Percentiles rank a stretch among this genome's conserved stretches.
phyloP scores from a whole-genome alignment of 1,140 invertebrate genomes.

The Teleogryllus occipitalis region DNA sequence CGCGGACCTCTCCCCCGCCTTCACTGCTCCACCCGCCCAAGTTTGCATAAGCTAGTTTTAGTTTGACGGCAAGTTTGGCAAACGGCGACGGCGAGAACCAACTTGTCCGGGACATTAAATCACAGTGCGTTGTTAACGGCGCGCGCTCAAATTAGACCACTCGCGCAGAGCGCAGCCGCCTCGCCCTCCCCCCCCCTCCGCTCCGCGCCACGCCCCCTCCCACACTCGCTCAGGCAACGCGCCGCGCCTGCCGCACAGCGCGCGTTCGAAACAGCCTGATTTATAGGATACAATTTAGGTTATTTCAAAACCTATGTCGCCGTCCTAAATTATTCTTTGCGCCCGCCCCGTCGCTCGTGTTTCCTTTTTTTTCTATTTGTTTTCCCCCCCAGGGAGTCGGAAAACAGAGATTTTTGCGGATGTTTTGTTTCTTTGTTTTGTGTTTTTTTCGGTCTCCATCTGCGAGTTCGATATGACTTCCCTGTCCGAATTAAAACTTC shows the following conservation, averaged over 20 bases:
- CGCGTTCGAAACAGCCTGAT: background rate
- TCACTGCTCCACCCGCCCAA: background rate
- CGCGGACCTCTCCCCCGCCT: background rate
- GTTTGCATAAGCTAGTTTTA: background rate
- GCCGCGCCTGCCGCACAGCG: background rate
- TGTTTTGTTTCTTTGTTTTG: too few relatives aligned
- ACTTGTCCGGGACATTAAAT: conserved; percentile 1
- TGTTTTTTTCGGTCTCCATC: too few relatives aligned
- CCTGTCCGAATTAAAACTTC: too few relatives aligned
- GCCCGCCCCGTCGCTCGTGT: too few relatives aligned
- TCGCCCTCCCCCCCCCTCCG: background rate
- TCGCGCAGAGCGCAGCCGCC: background rate
- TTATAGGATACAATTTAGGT: background rate
- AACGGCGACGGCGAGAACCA: background rate
- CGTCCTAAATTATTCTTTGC: background rate
- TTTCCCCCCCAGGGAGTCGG: too few relatives aligned
- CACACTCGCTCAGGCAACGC: background rate
- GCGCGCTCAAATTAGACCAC: background rate
- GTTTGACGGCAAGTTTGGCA: background rate
- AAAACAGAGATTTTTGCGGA: too few relatives aligned
- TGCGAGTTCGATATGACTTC: too few relatives aligned
- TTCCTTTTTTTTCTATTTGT: too few relatives aligned
- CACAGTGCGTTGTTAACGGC: background rate
- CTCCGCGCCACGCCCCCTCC: too few relatives aligned
- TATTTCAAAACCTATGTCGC: background rate